phyloP scores from a whole-genome alignment of 2,797 vertebrate species.

The Sebastes flavidus region DNA sequence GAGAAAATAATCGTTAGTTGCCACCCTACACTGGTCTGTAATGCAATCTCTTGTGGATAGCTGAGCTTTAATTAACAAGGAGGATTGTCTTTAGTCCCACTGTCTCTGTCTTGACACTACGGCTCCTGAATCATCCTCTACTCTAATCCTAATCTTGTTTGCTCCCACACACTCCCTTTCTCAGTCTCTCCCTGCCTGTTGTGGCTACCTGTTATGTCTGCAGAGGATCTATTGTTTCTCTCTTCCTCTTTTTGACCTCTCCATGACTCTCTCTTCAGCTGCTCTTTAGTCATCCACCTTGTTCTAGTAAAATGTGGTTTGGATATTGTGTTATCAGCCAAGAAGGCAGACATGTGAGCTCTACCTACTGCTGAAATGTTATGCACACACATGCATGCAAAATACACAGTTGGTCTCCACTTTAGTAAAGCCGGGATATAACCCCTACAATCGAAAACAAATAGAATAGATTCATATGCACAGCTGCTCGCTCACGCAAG shows the following conservation, averaged over 20 bases:
- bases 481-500: background rate
- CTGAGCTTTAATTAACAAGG: constrained; percentile 59
- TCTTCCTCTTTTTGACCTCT: background rate
- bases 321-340: background rate
- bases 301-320: background rate
- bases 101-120: constrained; percentile 42
- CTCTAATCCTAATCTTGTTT: constrained; percentile 71
- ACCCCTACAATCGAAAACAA: background rate
- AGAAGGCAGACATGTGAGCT: background rate
- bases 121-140: constrained; percentile 39
- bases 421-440: background rate
- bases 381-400: background rate
- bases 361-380: background rate
- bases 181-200: background rate
- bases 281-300: background rate
- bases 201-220: constrained; percentile 1
- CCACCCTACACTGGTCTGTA: background rate
- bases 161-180: constrained; percentile 22
- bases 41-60: constrained; percentile 29
- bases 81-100: constrained; percentile 52
- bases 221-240: background rate
- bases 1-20: too few relatives aligned
- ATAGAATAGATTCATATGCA: constrained; percentile 10
- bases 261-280: background rate
- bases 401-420: background rate